Conservation (phyloP, 1,140 invertebrate genomes). For the Pararge aegeria region DNA sequence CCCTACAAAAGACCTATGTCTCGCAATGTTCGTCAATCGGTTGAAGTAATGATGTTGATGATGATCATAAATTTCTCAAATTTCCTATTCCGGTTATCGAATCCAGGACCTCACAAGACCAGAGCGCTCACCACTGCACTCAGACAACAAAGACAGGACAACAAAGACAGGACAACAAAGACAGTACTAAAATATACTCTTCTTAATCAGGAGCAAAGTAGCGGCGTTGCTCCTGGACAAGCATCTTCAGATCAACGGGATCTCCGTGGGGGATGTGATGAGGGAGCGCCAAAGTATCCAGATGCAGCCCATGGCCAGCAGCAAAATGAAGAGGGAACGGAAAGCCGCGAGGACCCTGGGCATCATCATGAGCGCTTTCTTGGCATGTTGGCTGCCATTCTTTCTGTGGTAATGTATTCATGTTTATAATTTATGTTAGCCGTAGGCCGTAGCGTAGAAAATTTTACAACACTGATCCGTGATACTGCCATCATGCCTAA, state of each 20-base stretch:
- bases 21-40: too few relatives aligned
- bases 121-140: too few relatives aligned
- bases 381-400: conserved; percentile 97
- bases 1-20: too few relatives aligned
- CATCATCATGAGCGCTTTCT: conserved; percentile 96
- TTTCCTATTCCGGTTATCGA: too few relatives aligned
- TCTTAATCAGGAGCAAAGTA: conserved; percentile 86
- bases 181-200: not conserved
- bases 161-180: too few relatives aligned
- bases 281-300: conserved; percentile 80
- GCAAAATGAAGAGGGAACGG: conserved; percentile 94
- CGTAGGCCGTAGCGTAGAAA: too few relatives aligned
- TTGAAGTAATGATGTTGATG: too few relatives aligned
- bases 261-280: conserved; percentile 84
- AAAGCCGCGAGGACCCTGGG: conserved; percentile 96
- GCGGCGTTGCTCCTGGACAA: conserved; percentile 91
- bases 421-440: not conserved
- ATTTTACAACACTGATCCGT: too few relatives aligned
- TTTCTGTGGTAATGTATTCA: conserved; percentile 89
- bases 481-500: too few relatives aligned
- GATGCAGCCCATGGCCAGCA: conserved; percentile 84
- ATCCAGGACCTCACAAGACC: too few relatives aligned
- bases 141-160: too few relatives aligned
- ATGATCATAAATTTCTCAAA: too few relatives aligned
- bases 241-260: conserved; percentile 92